phyloP scores from a whole-genome alignment of 2,113 vertebrate genomes.

The Lagenorhynchus albirostris region DNA sequence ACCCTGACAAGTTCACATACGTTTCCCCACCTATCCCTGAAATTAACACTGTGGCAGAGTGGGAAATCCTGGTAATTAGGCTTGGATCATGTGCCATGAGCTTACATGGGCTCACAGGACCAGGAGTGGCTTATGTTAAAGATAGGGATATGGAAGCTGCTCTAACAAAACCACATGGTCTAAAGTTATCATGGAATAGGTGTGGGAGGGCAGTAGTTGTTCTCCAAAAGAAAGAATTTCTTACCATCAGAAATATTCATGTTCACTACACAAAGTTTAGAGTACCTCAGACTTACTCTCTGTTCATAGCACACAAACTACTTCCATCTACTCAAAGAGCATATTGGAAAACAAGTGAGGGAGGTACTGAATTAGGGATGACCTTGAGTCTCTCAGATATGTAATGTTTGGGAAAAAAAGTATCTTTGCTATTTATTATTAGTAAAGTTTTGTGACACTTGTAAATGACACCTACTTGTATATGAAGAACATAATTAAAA shows the following conservation, averaged over 20 bases:
- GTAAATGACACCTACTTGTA: not conserved
- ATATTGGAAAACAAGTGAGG: not conserved
- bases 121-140: not conserved
- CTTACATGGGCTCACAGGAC: not conserved
- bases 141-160: not conserved
- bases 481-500: not conserved
- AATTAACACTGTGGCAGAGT: not conserved
- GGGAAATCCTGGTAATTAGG: not conserved
- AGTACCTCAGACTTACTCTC: not conserved
- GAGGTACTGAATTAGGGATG: not conserved
- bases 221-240: not conserved
- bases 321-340: not conserved
- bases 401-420: not conserved
- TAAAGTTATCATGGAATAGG: not conserved
- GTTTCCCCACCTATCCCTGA: not conserved
- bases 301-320: not conserved
- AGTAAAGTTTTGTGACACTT: not conserved
- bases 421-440: not conserved
- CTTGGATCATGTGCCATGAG: rapidly evolving
- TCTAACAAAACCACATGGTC: not conserved
- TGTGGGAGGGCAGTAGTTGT: not conserved
- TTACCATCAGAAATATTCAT: not conserved
- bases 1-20: not conserved
- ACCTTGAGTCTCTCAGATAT: not conserved
- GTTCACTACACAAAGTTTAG: not conserved